phyloP scores from a whole-genome alignment of 2,888 invertebrate species.

The Ptychoptera albimana region DNA sequence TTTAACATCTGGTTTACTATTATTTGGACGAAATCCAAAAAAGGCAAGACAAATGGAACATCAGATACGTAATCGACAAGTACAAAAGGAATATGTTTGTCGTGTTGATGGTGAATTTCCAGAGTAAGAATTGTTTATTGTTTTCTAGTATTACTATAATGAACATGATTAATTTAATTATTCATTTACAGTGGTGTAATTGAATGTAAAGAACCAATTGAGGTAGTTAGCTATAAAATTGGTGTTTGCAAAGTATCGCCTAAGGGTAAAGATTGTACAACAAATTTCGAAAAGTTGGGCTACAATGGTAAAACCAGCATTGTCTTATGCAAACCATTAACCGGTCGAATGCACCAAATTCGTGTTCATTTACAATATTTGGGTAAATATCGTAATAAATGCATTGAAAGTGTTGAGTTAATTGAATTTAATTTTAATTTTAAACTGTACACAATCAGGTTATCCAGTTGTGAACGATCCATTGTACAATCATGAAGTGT shows the following conservation, averaged over 20 bases:
- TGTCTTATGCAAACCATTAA: conserved; percentile 85
- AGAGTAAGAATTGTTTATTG: conserved; percentile 43
- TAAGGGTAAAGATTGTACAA: conserved; percentile 84
- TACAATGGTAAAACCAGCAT: conserved; percentile 84
- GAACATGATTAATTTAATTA: too few species aligned
- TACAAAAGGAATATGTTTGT: conserved; percentile 90
- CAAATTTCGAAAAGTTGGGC: conserved; percentile 78
- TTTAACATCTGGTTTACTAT: conserved; percentile 78
- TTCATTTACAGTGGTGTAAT: conserved; percentile 48
- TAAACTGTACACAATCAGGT: conserved; percentile 36
- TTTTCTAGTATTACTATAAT: conserved; percentile 2
- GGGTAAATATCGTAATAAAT: conserved; percentile 37
- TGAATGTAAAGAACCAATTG: conserved; percentile 79
- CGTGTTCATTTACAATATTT: conserved; percentile 95
- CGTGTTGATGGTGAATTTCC: conserved; percentile 89
- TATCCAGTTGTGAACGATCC: conserved; percentile 98
- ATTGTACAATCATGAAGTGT: conserved; percentile 89
- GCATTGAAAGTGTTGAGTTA: too few species aligned
- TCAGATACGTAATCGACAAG: conserved; percentile 80
- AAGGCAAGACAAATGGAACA: conserved; percentile 92
- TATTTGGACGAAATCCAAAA: conserved; percentile 86
- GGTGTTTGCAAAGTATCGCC: conserved; percentile 89
- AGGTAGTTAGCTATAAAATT: conserved; percentile 87
- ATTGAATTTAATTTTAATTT: too few species aligned
- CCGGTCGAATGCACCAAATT: conserved; percentile 98